Percentiles rank a stretch among this genome's conserved stretches.
Conservation (phyloP, 2,797 vertebrate species). For the Cheirogaleus major region DNA sequence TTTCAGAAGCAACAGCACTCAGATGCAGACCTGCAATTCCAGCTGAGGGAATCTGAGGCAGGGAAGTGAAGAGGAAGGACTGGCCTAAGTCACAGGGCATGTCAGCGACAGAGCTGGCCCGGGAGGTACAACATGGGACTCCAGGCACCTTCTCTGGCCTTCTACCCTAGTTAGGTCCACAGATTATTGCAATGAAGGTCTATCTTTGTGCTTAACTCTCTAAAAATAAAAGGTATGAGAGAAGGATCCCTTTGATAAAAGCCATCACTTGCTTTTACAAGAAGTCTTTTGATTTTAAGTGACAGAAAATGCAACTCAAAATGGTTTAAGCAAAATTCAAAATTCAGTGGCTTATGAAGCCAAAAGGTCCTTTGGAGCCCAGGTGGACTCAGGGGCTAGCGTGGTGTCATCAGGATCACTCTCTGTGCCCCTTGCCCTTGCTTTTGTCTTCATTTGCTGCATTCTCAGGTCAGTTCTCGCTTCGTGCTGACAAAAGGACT, state of each 20-base stretch:
- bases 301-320: not conserved
- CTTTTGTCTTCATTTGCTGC: not conserved
- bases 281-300: not conserved
- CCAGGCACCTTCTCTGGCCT: not conserved
- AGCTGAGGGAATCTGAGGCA: not conserved
- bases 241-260: not conserved
- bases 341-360: not conserved
- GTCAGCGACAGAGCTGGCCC: rapidly evolving
- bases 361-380: not conserved
- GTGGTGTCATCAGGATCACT: not conserved
- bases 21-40: not conserved
- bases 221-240: not conserved
- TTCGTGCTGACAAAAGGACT: not conserved
- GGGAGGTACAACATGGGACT: too few species aligned
- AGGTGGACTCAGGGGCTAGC: not conserved
- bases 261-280: not conserved
- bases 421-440: not conserved
- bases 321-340: not conserved
- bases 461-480: not conserved
- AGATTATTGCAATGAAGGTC: not conserved
- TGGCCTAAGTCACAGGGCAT: not conserved
- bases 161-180: not conserved
- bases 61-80: not conserved
- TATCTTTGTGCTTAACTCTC: not conserved
- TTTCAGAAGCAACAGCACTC: not conserved